Evolutionary conservation across 2,797 vertebrate genomes (phyloP).

Genomic region (Nannoperca australis): DNA sequence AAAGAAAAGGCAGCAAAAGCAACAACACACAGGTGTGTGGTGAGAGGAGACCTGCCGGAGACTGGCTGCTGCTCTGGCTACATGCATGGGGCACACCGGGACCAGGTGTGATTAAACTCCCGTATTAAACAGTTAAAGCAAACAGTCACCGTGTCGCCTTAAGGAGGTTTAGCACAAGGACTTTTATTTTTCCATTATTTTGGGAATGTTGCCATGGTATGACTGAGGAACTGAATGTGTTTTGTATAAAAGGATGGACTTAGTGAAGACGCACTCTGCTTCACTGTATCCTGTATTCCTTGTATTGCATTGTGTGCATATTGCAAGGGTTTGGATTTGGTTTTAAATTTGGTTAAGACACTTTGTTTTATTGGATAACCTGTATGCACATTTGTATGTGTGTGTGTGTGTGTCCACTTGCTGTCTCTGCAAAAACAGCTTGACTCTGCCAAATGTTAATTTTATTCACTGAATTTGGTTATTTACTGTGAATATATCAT

Average conservation of each 20-base stretch:
- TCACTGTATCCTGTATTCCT: neutral
- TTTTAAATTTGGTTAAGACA: neutral
- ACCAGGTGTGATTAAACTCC: neutral
- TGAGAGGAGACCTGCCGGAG: no score
- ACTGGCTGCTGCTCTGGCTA: no score
- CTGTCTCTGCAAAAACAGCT: no score
- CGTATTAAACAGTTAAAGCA: neutral
- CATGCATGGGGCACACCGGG: no score
- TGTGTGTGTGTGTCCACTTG: no score
- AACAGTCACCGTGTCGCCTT: neutral
- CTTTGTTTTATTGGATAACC: no score
- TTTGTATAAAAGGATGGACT: neutral
- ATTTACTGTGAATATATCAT: no score
- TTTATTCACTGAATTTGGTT: no score
- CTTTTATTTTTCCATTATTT: neutral
- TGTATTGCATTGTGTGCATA: neutral
- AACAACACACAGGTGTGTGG: no score
- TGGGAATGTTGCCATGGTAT: neutral
- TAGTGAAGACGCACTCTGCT: neutral
- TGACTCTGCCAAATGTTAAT: no score
- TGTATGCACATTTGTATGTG: no score
- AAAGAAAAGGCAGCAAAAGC: no score
- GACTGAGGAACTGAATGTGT: neutral
- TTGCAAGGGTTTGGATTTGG: neutral
- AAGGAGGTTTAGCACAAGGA: neutral